A percentile compares a stretch with the other conserved stretches of the same genome.
Evolutionary conservation across 2,797 vertebrate species (phyloP).

Genomic region (Sebastes vulpes): DNA sequence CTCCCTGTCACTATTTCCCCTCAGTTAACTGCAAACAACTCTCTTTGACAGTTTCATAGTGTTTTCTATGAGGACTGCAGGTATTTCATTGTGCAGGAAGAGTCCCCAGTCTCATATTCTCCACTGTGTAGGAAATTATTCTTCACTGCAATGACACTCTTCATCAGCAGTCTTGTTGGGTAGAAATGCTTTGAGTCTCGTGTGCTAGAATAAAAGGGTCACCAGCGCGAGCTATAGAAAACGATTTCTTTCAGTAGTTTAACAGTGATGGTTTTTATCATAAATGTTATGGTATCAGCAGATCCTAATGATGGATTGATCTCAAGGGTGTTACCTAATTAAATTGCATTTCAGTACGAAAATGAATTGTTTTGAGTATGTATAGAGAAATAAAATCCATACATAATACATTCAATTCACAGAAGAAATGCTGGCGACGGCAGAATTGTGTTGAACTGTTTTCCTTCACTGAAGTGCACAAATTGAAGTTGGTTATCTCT

Average conservation of each 20-base stretch:
- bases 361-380: background rate
- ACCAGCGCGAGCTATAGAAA: background rate
- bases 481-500: constrained; percentile 65
- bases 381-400: background rate
- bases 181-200: background rate
- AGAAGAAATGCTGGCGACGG: background rate
- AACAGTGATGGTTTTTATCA: background rate
- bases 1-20: constrained; percentile 52
- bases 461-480: constrained; percentile 50
- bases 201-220: constrained; percentile 7
- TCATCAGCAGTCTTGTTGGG: constrained; percentile 24
- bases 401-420: background rate
- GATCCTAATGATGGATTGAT: background rate
- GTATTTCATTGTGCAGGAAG: constrained; percentile 43
- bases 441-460: constrained; percentile 34
- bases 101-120: background rate
- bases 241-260: background rate
- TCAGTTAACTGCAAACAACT: constrained; percentile 65
- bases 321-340: background rate
- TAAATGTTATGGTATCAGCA: background rate
- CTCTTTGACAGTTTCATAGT: constrained; percentile 63
- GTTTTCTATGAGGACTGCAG: constrained; percentile 42
- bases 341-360: background rate
- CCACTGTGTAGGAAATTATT: constrained; percentile 24
- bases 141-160: constrained; percentile 10